These are phyloP conservation scores for Peromyscus nudipes DNA, from an alignment of 2,797 vertebrate species.

Conservation along the genomic window DNA sequence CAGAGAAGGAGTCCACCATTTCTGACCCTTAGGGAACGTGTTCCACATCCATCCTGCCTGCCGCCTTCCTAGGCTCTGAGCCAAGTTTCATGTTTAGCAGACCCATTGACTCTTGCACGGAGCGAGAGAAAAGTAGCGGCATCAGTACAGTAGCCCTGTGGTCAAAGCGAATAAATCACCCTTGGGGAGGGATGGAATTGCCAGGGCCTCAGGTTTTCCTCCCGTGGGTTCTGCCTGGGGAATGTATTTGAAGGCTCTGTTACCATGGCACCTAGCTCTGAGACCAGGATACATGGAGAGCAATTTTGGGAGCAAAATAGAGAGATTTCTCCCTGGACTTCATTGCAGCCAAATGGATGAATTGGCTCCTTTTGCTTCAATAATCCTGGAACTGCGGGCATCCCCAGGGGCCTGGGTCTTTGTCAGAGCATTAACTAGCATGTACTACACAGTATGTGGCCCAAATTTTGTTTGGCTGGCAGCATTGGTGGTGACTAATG, in stretches of 20 bases:
- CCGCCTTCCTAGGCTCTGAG: constrained; percentile 9
- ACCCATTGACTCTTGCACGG: background rate
- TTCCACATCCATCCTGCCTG: background rate
- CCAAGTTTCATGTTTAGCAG: background rate
- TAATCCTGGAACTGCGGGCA: constrained; percentile 66
- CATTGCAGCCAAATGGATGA: constrained; percentile 62
- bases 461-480: constrained; percentile 17
- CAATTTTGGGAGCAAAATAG: constrained; percentile 67
- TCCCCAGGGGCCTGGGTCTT: constrained; percentile 46
- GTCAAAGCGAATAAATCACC: constrained; percentile 37
- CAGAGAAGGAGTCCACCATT: background rate
- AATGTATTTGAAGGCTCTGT: constrained; percentile 60
- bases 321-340: constrained; percentile 74
- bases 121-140: background rate
- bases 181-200: constrained; percentile 37
- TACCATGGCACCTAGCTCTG: constrained; percentile 66
- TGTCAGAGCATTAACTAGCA: constrained; percentile 61
- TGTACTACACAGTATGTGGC: constrained; percentile 3
- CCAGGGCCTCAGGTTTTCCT: constrained; percentile 53
- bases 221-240: constrained; percentile 46
- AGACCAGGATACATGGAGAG: constrained; percentile 59
- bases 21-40: background rate
- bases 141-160: background rate
- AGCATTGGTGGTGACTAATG: background rate
- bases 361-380: constrained; percentile 66